Evolutionary conservation across 2,888 invertebrate species (phyloP), one percentile per base, ranked within the genome.

Genomic region (Caenorhabditis plicata): DNA sequence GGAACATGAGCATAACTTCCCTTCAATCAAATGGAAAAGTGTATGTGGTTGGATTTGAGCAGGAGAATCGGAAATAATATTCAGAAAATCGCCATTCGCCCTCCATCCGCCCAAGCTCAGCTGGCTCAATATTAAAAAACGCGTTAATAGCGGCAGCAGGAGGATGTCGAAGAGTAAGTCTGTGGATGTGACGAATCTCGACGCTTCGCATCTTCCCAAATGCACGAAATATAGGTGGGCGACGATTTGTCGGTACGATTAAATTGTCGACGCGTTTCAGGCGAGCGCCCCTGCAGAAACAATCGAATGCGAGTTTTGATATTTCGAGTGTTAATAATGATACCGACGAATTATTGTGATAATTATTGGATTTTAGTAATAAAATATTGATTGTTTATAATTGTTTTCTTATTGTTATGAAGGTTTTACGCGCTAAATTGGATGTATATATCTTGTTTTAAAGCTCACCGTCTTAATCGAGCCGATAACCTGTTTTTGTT

Each of bases 301-400:
- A 55, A 22, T 31, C 49, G 5, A 41, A 55, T 22, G 45, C 54
- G 9, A 54, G 54, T 48, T 55, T 55, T n/a, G 55, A 48, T 27
- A 49, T 46, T n/a, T 41, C 54, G 17, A 54, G 55, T 40, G 33
- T 49, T 26, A 43, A 55, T 45, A 49, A 55, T 48, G 55, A 55
- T 39, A 55, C 55, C 22, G 55, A 55, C 44, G 55, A 55, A 36
- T 26, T 55, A 9, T 41, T 55, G 36, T 55, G 55, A 55, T 36
- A 17, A 17, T 26, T 42, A 11, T 27, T 3, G 27, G 29, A 17
- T 22, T 27, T 27, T 17, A 27, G 9, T 22, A 8, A 26, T 13
- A 42, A 42, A 42, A 17, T 27, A 4, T 25, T 17, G 3, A 15
- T 22, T 4, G 23, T 40, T 25, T 17, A 20, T 40, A 25, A 11